Percentiles rank a stretch among this genome's conserved stretches.
phyloP scores from a whole-genome alignment of 2,797 vertebrate genomes.

The Enteromius radiatus region DNA sequence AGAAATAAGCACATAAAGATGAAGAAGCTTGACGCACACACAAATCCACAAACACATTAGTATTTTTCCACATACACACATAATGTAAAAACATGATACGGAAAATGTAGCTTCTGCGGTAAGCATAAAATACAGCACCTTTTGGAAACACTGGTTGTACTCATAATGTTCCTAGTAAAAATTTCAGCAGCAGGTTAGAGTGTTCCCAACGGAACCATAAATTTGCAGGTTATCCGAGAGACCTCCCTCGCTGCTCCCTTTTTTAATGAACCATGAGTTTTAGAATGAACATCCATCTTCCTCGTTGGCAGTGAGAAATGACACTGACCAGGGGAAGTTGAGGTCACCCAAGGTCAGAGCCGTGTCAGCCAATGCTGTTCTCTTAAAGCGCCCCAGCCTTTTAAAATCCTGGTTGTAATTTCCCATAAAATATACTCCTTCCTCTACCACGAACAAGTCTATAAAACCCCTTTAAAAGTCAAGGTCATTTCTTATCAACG shows the following conservation, averaged over 20 bases:
- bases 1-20: conserved; percentile 47
- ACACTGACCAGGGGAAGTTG: conserved; percentile 29
- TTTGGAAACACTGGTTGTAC: conserved; percentile 29
- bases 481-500: conserved; percentile 43
- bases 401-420: conserved; percentile 39
- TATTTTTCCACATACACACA: background rate
- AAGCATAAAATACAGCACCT: conserved; percentile 37
- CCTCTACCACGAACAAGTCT: conserved; percentile 12
- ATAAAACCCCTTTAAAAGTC: conserved; percentile 45
- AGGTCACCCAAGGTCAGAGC: conserved; percentile 43
- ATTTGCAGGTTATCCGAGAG: conserved; percentile 43
- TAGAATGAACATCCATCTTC: conserved; percentile 44
- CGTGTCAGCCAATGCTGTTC: conserved; percentile 37
- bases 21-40: conserved; percentile 5
- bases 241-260: conserved; percentile 35
- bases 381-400: conserved; percentile 36
- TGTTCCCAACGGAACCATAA: conserved; percentile 27
- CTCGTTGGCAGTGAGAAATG: conserved; percentile 43
- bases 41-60: conserved; percentile 7
- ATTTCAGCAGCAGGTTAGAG: conserved; percentile 21
- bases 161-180: conserved; percentile 43
- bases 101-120: conserved; percentile 14
- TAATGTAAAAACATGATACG: background rate
- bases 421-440: conserved; percentile 33
- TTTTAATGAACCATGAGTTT: conserved; percentile 48